Percentiles rank a stretch among this genome's conserved stretches.
These are phyloP conservation scores for Cheumatopsyche charites DNA, from an alignment of 1,140 invertebrate species.

Conservation along the genomic window DNA sequence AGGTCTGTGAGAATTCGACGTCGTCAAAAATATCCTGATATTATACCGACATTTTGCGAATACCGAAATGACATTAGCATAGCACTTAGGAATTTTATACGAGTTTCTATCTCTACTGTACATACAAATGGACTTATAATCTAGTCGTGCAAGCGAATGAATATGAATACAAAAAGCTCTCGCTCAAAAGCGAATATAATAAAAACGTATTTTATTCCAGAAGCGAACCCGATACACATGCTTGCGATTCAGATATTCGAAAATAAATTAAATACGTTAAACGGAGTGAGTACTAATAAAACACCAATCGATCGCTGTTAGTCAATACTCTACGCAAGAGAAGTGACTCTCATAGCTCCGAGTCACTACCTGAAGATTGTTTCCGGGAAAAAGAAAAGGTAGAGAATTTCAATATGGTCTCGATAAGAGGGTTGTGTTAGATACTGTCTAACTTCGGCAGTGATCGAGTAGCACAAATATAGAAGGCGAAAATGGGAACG, in stretches of 20 bases:
- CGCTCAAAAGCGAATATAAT: too few species aligned
- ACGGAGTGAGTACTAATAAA: too few species aligned
- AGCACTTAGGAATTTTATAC: conserved; percentile 16
- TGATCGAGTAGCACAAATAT: conserved; percentile 36
- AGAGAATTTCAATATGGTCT: neutral
- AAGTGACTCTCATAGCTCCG: too few species aligned
- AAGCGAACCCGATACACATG: too few species aligned
- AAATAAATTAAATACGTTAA: too few species aligned
- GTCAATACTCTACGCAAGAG: too few species aligned
- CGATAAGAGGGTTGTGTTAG: neutral
- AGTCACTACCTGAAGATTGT: too few species aligned
- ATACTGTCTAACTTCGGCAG: conserved; percentile 6
- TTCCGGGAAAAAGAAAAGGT: too few species aligned
- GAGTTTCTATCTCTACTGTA: neutral
- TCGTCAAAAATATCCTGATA: conserved; percentile 21
- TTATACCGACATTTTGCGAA: conserved; percentile 22
- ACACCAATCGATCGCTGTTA: too few species aligned
- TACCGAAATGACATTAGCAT: conserved; percentile 30
- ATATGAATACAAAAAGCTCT: neutral
- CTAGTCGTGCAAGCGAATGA: neutral
- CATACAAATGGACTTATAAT: conserved; percentile 8
- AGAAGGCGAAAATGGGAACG: conserved; percentile 19
- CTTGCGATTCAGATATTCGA: too few species aligned
- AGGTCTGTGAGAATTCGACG: conserved; percentile 25
- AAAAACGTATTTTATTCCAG: too few species aligned